Evolutionary conservation across 2,888 invertebrate genomes (phyloP).

Genomic region (Dyspetes luteomarginatus): DNA sequence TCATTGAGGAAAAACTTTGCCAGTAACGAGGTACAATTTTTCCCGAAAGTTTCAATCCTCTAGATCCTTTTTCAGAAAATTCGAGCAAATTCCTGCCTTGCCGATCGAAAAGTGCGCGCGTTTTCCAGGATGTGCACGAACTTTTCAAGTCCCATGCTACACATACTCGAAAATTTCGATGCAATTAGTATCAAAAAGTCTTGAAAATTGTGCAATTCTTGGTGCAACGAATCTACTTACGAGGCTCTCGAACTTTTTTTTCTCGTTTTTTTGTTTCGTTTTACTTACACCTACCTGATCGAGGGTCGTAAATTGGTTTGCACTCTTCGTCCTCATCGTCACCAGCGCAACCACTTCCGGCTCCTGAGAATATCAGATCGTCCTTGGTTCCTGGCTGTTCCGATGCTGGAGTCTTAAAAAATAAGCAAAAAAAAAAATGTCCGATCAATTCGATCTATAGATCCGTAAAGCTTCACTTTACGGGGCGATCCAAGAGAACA

Average conservation of each 20-base stretch:
- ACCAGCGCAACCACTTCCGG: slow-evolving; percentile 94
- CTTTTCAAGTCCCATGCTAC: not conserved
- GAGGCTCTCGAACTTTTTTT: slow-evolving; percentile 66
- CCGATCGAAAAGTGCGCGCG: not conserved
- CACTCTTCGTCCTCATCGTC: slow-evolving; percentile 97
- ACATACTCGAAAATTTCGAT: slow-evolving; percentile 55
- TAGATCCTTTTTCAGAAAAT: not conserved
- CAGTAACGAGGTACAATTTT: slow-evolving; percentile 44
- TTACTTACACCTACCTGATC: slow-evolving; percentile 86
- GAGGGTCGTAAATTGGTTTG: slow-evolving; percentile 91
- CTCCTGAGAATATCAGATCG: slow-evolving; percentile 96
- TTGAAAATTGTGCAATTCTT: slow-evolving; percentile 11
- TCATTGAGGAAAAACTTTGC: not conserved
- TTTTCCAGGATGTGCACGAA: slow-evolving; percentile 13
- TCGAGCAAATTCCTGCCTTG: not conserved
- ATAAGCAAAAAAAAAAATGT: slow-evolving; percentile 1
- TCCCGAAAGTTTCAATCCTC: not conserved
- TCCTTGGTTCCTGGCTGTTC: slow-evolving; percentile 92
- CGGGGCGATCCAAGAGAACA: too few species aligned
- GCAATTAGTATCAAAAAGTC: slow-evolving; percentile 45
- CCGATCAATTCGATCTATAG: not conserved
- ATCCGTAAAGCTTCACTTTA: too few species aligned
- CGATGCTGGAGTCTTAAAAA: slow-evolving; percentile 91
- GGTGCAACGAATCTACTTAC: slow-evolving; percentile 66
- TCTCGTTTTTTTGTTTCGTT: slow-evolving; percentile 58